A percentile compares a stretch with the other conserved stretches of the same genome.
phyloP scores from a whole-genome alignment of 2,888 invertebrate genomes.

The Polyploca ridens region DNA sequence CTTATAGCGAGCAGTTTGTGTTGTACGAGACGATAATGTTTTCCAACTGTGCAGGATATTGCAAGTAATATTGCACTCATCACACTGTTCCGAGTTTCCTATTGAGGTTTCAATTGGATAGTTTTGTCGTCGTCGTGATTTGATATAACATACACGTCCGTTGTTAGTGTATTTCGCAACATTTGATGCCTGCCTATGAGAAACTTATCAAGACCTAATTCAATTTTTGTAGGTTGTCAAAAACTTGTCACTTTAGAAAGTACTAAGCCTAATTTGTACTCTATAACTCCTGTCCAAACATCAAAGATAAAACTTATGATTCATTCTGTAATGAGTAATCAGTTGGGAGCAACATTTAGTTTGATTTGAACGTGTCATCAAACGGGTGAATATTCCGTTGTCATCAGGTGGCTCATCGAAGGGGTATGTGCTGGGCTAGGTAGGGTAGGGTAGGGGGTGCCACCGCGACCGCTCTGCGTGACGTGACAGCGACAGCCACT shows the following conservation, averaged over 20 bases:
- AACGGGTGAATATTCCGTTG: slow-evolving; percentile 1
- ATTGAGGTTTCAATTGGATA: slow-evolving; percentile 41
- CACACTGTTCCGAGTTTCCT: slow-evolving; percentile 40
- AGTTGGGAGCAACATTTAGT: neutral
- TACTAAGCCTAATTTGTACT: no score
- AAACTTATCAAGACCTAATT: neutral
- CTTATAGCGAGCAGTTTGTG: neutral
- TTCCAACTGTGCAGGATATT: slow-evolving; percentile 35
- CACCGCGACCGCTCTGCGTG: slow-evolving; percentile 27
- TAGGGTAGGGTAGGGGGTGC: neutral
- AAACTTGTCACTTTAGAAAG: no score
- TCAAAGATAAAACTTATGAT: no score
- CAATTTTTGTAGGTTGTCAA: no score
- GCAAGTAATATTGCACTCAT: slow-evolving; percentile 42
- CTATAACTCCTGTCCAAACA: no score
- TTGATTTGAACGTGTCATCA: slow-evolving; percentile 1
- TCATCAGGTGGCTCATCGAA: slow-evolving; percentile 13
- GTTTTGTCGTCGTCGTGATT: slow-evolving; percentile 25
- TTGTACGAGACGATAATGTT: slow-evolving; percentile 7
- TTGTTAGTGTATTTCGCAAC: neutral
- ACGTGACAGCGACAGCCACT: slow-evolving; percentile 53
- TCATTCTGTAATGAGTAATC: neutral
- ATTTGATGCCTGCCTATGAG: neutral
- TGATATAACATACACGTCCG: slow-evolving; percentile 12
- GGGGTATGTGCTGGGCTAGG: neutral